phyloP scores from a whole-genome alignment of 2,797 vertebrate genomes.

The Sebastiscus albofasciatus region DNA sequence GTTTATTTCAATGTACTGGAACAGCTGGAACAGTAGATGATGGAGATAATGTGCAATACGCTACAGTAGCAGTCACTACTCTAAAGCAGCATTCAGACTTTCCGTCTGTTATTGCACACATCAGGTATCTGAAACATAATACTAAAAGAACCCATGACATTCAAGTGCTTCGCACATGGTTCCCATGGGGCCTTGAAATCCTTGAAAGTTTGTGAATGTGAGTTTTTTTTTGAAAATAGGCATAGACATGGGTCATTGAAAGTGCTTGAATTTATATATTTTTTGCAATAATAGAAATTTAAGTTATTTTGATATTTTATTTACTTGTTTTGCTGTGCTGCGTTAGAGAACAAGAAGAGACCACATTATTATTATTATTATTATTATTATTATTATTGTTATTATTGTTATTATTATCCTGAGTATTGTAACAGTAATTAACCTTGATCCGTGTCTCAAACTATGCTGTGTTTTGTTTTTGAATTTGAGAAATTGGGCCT shows the following conservation, averaged over 20 bases:
- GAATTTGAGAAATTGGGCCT: too few species aligned
- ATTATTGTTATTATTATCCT: too few species aligned
- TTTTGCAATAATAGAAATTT: background rate
- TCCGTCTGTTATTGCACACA: background rate
- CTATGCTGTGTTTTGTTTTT: too few species aligned
- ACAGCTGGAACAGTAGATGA: background rate
- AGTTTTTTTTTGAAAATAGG: background rate
- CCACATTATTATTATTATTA: too few species aligned
- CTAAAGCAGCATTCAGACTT: too few species aligned
- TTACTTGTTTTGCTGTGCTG: background rate
- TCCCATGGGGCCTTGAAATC: too few species aligned
- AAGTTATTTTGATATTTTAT: background rate
- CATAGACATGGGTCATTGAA: background rate
- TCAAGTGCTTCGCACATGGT: background rate
- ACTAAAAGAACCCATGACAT: background rate
- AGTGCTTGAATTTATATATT: background rate
- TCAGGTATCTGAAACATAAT: background rate
- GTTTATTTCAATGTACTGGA: background rate
- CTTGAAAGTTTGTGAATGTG: too few species aligned
- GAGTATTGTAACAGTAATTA: background rate
- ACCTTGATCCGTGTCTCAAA: too few species aligned
- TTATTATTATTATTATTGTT: too few species aligned
- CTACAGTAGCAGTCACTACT: background rate
- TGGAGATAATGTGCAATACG: background rate
- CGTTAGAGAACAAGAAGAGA: background rate